These are phyloP conservation scores for Monopterus albus DNA, from an alignment of 2,113 vertebrate species.

Conservation along the genomic window DNA sequence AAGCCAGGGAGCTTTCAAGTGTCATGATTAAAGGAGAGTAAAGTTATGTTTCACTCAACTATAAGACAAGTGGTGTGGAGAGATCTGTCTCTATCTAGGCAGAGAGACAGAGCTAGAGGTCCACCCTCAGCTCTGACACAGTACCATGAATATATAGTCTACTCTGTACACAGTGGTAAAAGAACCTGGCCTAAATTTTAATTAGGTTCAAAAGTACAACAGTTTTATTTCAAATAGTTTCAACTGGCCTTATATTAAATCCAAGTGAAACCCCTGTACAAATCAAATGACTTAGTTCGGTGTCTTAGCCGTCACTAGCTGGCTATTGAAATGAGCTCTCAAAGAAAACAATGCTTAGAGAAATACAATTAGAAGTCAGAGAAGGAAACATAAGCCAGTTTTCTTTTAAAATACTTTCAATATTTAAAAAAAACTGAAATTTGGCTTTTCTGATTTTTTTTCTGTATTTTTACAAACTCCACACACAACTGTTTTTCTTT, in stretches of 20 bases:
- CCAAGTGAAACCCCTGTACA: not conserved
- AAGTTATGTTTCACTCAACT: conserved; percentile 41
- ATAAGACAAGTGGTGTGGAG: conserved; percentile 19
- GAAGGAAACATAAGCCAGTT: too few species aligned
- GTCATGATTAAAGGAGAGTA: conserved; percentile 36
- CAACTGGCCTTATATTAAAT: not conserved
- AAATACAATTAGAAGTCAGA: too few species aligned
- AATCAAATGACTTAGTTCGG: not conserved
- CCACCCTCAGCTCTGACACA: not conserved
- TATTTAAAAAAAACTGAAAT: too few species aligned
- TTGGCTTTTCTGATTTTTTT: too few species aligned
- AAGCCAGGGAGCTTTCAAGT: conserved; percentile 1
- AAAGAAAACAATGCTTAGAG: too few species aligned
- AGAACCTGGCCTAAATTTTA: too few species aligned
- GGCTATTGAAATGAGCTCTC: not conserved
- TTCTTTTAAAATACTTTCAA: too few species aligned
- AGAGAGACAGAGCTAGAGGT: not conserved
- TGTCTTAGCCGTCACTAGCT: not conserved
- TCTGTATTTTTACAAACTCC: too few species aligned
- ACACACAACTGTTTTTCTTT: too few species aligned
- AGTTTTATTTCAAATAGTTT: not conserved
- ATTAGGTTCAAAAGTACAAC: not conserved
- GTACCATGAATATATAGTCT: not conserved
- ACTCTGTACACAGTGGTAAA: not conserved
- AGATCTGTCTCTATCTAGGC: conserved; percentile 11